Base-by-base conservation (phyloP, 2,113 vertebrate genomes). In the Heptranchias perlo region DNA sequence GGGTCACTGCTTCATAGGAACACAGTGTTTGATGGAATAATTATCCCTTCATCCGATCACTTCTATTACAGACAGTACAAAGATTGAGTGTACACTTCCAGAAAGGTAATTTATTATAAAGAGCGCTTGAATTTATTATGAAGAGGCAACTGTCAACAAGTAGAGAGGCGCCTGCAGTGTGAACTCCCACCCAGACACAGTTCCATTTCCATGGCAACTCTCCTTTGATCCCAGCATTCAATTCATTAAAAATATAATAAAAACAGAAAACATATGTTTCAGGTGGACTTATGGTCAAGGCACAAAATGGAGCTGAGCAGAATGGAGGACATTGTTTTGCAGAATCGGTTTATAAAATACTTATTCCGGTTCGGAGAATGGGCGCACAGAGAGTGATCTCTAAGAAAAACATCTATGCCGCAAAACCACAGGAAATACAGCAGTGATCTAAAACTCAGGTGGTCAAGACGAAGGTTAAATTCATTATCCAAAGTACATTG, bases 141-240 rank as follows among this genome's bases (percentile, higher is more conserved):
- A 58, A 58, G 52, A 16, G 28, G 54, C 52, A 91, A 58, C 47
- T 91, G 87, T 58, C 87, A 91, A 58, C 52, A 91, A 54, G 86
- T 49, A 89, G 47, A 89, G 84, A 49, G 47, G 31, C 35, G 54
- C 52, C 52, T 58, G 52, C 87, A 91, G 52, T 93, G 7, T n/a
- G 89, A 93, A 61, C 89, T 39, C 58, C 52, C 18, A 8, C 58
- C 89, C 35, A 62, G 35, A 35, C n/a, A 93, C 35, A 93, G 35
- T 44, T 93, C 5, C 54, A 62, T 93, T 93, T 62, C 89, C 35
- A 93, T 39, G 58, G 89, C 89, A 93, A 93, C 89, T 62, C 58
- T 62, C 28, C 89, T 93, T 62, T 93, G 58, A 39, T 93, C 39
- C 28, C 31, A 91, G 54, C 49, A 93, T 7, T 39, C 58, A 93